Evolutionary conservation across 1,140 invertebrate species (phyloP), one percentile per base, ranked within the genome.

Genomic region (Prorops nasuta): DNA sequence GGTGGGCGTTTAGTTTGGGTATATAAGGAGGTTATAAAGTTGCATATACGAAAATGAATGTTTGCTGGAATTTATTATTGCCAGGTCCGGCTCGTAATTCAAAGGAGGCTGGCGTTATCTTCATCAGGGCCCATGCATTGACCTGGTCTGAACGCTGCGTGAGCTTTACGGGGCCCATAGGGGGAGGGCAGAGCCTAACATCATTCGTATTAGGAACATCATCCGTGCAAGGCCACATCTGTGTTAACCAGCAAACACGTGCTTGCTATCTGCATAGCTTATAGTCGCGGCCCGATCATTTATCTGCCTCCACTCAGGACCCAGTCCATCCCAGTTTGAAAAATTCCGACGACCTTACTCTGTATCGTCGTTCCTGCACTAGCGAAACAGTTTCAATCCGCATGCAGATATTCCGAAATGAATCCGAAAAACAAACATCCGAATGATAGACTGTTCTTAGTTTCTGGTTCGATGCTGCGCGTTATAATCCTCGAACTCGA

Each of bases 31-130:
- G 72, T 66, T 69, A 76, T 77, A 75, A 76, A 75, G 64, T 76
- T 74, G 71, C 69, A 69, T 75, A 66, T 70, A 76, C 72, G 71
- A 77, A 77, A 77, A 76, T 75, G 70, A 77, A 76, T 76, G 74
- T 74, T 75, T 72, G 67, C 60, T 59, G 68, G 69, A 77, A 77
- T 76, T 75, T 77, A 76, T 76, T 77, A 77, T 74, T 66, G 71
- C 67, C 63, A 51, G 63, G 58, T 54, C 60, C 54, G 53, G 56
- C 53, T 66, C 72, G 73, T 76, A 74, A 77, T 71, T 77, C 73
- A 77, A 75, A 77, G 56, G 56, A 53, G 55, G 46, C 51, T 74
- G 73, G 72, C 73, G 70, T 77, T 77, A 77, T 77, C 74, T 77
- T 76, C 72, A 77, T 77, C 74, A 74, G 63, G 40, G 56, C 56